Conservation (phyloP, 1,140 invertebrate genomes). For the Nephotettix cincticeps region DNA sequence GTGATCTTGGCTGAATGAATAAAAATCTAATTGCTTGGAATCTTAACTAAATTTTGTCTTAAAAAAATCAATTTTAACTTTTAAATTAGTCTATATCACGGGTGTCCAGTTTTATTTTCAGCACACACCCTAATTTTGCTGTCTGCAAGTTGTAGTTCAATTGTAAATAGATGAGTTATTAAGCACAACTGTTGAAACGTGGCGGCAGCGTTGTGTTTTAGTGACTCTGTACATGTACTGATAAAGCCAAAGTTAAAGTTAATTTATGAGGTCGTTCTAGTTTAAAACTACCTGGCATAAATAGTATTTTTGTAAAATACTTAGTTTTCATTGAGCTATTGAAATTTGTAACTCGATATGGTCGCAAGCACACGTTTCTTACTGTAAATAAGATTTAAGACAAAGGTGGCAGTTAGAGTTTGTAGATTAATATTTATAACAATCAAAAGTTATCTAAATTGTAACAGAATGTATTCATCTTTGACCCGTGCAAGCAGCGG, state of each 20-base stretch:
- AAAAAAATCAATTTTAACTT: too few species aligned
- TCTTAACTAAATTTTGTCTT: too few species aligned
- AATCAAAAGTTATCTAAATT: conserved; percentile 19
- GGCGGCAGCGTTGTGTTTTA: neutral
- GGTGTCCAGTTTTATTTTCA: too few species aligned
- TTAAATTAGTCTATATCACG: too few species aligned
- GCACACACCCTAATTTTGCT: too few species aligned
- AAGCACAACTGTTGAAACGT: neutral
- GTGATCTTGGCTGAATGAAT: too few species aligned
- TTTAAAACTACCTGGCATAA: neutral
- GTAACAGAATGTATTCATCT: neutral
- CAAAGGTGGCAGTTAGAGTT: neutral
- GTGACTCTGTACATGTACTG: neutral
- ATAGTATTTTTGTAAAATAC: conserved; percentile 5
- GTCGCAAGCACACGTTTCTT: neutral
- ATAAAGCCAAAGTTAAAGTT: conserved; percentile 21
- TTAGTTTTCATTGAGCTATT: neutral
- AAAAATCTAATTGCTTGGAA: too few species aligned
- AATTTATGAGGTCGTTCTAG: neutral
- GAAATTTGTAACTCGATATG: neutral
- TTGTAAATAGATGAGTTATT: too few species aligned
- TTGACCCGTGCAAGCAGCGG: too few species aligned
- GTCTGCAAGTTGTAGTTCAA: too few species aligned
- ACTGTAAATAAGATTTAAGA: neutral
- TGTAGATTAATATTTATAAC: conserved; percentile 6